Conservation (phyloP, 2,888 invertebrate genomes). For the Lasioglossum malachurum region DNA sequence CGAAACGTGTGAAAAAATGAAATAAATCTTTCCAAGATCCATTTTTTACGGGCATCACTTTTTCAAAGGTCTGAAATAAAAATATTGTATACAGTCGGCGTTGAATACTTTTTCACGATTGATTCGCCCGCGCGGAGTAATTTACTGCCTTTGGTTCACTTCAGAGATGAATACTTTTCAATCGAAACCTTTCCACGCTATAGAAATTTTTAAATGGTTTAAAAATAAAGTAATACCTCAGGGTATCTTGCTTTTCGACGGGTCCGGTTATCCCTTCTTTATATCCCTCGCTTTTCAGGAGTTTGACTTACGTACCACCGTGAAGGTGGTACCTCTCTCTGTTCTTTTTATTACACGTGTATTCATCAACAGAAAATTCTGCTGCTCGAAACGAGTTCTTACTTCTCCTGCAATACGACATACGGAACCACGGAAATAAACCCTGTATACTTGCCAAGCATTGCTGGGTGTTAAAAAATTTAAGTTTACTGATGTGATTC, state of each 20-base stretch:
- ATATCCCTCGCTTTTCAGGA: neutral
- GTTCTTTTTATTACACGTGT: conserved; percentile 1
- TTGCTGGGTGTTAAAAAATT: neutral
- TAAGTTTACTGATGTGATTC: neutral
- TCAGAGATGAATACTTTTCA: neutral
- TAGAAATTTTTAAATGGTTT: neutral
- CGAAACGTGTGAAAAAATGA: neutral
- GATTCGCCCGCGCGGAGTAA: neutral
- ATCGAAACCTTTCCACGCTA: neutral
- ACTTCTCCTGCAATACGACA: neutral
- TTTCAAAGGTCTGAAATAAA: neutral
- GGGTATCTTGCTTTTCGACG: neutral
- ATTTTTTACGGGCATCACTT: neutral
- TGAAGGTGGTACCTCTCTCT: neutral
- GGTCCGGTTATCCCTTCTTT: neutral
- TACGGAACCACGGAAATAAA: neutral
- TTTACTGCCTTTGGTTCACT: neutral
- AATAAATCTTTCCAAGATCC: neutral
- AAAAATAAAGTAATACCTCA: neutral
- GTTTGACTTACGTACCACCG: neutral
- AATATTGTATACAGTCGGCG: neutral
- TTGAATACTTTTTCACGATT: neutral
- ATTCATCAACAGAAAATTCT: neutral
- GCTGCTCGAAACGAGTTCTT: neutral
- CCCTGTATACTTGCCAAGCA: neutral